A percentile compares a stretch with the other conserved stretches of the same genome.
Conservation (phyloP, 2,797 vertebrate genomes). For the Calcarius lapponicus region DNA sequence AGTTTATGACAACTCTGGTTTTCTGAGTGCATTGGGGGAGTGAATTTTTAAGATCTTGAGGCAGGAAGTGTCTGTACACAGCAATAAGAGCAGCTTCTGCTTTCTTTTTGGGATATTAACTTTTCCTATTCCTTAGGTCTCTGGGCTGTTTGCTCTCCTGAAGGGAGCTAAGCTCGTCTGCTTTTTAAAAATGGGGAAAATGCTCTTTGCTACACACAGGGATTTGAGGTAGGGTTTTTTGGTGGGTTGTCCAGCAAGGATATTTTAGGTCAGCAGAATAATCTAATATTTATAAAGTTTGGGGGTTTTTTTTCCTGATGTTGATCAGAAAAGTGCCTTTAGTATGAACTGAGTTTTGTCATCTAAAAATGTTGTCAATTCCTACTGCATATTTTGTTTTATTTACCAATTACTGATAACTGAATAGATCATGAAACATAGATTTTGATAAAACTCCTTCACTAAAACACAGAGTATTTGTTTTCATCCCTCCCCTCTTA, state of each 20-base stretch:
- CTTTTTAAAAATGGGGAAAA: not conserved
- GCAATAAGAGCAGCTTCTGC: not conserved
- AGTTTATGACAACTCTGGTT: not conserved
- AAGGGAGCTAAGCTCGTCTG: not conserved
- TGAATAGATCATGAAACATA: not conserved
- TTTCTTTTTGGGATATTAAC: not conserved
- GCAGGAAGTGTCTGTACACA: not conserved
- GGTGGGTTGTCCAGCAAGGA: not conserved
- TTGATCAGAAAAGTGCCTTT: not conserved
- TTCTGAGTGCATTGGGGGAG: not conserved
- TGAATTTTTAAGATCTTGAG: not conserved
- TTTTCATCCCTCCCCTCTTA: not conserved
- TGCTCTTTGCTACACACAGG: not conserved
- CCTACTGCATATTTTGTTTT: not conserved
- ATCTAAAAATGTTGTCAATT: not conserved
- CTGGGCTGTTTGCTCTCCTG: not conserved
- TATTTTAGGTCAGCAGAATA: not conserved
- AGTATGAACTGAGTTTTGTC: not conserved
- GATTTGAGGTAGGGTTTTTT: not conserved
- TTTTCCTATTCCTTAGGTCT: not conserved
- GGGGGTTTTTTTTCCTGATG: not conserved
- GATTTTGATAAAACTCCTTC: not conserved
- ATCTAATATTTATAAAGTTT: not conserved
- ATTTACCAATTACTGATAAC: not conserved
- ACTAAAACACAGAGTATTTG: not conserved